Base-by-base conservation (phyloP, 2,797 vertebrate species). In the Chelonia mydas region DNA sequence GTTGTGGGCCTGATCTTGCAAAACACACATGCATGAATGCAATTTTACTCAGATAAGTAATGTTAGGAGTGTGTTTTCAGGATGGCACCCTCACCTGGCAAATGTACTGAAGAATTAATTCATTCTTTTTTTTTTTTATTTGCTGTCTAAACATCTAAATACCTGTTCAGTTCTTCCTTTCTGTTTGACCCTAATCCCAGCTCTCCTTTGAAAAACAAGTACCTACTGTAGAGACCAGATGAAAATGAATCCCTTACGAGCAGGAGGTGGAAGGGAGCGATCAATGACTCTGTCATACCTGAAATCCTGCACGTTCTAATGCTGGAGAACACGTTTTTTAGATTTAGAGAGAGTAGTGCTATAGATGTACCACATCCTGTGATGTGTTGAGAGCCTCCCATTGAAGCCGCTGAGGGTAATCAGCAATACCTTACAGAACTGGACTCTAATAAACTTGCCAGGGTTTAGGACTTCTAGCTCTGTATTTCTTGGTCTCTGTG, bases 101-200 rank as follows among this genome's bases (percentile, higher is more conserved):
- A 21, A 68, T 37, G 8, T n/a, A 89, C 81, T 93, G 96, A 88
- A 94, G 68, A 88, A 95, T 87, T 84, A 95, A 97, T 94, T 84
- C 92, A 91, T 89, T 89, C 49, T 11, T n/a, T 51, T 37, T 87
- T 91, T 28, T 4, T 41, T 41, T 41, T 41, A 74, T 33, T 87
- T 86, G 80, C 82, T 91, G 3, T 94, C 28, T 90, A 92, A 94
- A 95, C 93, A 92, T 54, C 88, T 84, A 91, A 57, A 68, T 90
- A 21, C 59, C 59, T 50, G 27, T 86, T 72, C 21, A 80, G 90
- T 96, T 94, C 80, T 80, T 90, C 91, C 81, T 89, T 86, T 49
- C 81, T 55, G 12, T 41, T 2, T 27, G n/a, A 28, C 55, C 37
- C 45, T 51, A 2, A 3, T 37, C 5, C 17, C 0, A 0, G 51